Evolutionary conservation across 2,888 invertebrate species (phyloP).

Genomic region (Parnassius glacialis): DNA sequence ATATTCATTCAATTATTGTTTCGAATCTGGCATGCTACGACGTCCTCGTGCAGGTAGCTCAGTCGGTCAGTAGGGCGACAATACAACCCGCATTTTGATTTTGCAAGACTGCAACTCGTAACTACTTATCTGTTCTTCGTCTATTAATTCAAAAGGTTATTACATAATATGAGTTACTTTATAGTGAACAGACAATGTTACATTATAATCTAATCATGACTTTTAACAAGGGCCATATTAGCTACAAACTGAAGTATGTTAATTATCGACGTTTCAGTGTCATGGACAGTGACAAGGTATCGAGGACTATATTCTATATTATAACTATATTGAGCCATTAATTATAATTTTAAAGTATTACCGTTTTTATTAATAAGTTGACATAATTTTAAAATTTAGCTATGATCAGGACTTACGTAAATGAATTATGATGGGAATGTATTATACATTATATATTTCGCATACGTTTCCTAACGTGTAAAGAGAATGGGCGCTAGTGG

Average conservation of each 20-base stretch:
- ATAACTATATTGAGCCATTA: too few species aligned
- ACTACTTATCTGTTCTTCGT: constrained; percentile 31
- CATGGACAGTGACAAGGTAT: constrained; percentile 20
- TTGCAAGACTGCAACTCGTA: constrained; percentile 41
- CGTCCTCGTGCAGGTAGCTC: constrained; percentile 38
- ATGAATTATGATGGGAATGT: constrained; percentile 12
- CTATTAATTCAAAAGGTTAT: background rate
- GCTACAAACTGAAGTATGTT: constrained; percentile 46
- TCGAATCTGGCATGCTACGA: constrained; percentile 30
- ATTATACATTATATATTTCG: constrained; percentile 38
- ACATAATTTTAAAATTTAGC: too few species aligned
- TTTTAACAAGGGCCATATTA: constrained; percentile 29
- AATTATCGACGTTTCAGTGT: constrained; percentile 45
- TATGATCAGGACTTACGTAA: background rate
- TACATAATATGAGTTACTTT: too few species aligned
- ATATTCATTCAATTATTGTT: constrained; percentile 28
- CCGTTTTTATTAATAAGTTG: too few species aligned
- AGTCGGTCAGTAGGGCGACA: constrained; percentile 51
- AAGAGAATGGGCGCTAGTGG: constrained; percentile 62
- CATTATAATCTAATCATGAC: background rate
- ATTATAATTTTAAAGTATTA: too few species aligned
- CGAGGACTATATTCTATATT: background rate
- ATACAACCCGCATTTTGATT: constrained; percentile 55
- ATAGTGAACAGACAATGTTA: too few species aligned
- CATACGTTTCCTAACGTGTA: constrained; percentile 70